Evolutionary conservation across 2,113 vertebrate genomes (phyloP), one percentile per base, ranked within the genome.

Genomic region (Clupea harengus): DNA sequence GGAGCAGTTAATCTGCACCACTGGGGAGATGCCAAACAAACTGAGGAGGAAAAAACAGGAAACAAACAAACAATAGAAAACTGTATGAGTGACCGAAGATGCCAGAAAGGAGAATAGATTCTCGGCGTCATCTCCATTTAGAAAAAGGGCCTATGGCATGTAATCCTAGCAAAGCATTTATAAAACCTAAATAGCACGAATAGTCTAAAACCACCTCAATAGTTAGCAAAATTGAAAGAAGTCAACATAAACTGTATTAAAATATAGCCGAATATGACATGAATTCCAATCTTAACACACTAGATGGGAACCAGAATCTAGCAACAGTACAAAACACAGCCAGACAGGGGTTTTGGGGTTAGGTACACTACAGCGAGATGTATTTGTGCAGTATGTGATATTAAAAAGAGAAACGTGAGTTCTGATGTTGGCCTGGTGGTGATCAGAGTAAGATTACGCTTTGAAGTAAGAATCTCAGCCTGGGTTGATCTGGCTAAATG

Each of bases 11-110:
- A 93, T 96, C 45, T 95, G 95, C 60, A 97, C 96, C 87, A 97
- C 92, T 0, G 97, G 94, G 87, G 96, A 96, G 83, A 99, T 95
- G 81, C 98, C 98, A 0, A 99, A 97, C 85, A 97, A 93, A 86
- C 98, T 99, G 93, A 87, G 82, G 83, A 67, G 50, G 81, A 82
- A 84, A 4, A 87, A 18, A 89, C 0, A 25, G 11, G 22, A 18
- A 83, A n/a, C 47, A n/a, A 84, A 44, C 4, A 44, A 50, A 52
- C 25, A 39, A 17, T 44, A 54, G 47, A 28, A 22, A 54, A 64
- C 45, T 4, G 52, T 5, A 44, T 11, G 13, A 39, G 9, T 32
- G 39, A 39, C 39, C 1, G 39, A 39, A 32, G 4, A 28, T 10
- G 28, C 9, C 32, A 32, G 22, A 32, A 39, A 39, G 39, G 64